A percentile compares a stretch with the other conserved stretches of the same genome.
phyloP scores from a whole-genome alignment of 92 coral and sea anemone genomes.

The Epizoanthus ramosus region DNA sequence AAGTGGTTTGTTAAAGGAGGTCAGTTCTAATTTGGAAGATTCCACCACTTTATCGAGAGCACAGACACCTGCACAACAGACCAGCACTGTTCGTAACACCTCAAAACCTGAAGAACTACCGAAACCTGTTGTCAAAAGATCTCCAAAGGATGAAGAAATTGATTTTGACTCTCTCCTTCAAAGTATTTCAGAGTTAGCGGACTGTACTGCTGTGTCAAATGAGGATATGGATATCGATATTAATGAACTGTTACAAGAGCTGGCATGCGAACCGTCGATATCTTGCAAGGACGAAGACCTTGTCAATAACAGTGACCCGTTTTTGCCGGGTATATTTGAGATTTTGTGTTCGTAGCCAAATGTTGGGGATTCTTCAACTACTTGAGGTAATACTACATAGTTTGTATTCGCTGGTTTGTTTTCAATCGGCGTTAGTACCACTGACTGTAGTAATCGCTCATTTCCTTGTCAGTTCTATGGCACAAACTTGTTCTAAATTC shows the following conservation, averaged over 20 bases:
- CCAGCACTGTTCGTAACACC: background rate
- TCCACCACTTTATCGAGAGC: slow-evolving; percentile 13
- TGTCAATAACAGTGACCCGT: slow-evolving; percentile 72
- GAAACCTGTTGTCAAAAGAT: slow-evolving; percentile 7
- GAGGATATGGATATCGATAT: slow-evolving; percentile 68
- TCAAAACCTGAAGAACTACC: slow-evolving; percentile 21
- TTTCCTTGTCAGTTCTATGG: too few species aligned
- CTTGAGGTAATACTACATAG: background rate
- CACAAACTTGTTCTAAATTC: too few species aligned
- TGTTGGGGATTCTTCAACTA: background rate
- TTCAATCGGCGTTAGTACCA: too few species aligned
- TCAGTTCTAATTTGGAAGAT: slow-evolving; percentile 44
- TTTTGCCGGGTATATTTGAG: slow-evolving; percentile 88
- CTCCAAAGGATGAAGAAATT: slow-evolving; percentile 48
- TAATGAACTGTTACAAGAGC: slow-evolving; percentile 82
- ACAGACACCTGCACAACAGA: slow-evolving; percentile 21
- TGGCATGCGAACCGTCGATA: slow-evolving; percentile 57
- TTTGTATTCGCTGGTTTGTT: too few species aligned
- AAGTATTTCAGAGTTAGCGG: slow-evolving; percentile 65
- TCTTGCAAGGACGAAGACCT: slow-evolving; percentile 56
- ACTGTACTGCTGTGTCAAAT: slow-evolving; percentile 58
- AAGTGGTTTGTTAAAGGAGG: slow-evolving; percentile 3
- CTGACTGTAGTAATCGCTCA: too few species aligned
- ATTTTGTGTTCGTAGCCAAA: slow-evolving; percentile 72
- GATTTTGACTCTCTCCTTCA: slow-evolving; percentile 76